Conservation (phyloP, 2,113 vertebrate genomes). For the Empidonax traillii region DNA sequence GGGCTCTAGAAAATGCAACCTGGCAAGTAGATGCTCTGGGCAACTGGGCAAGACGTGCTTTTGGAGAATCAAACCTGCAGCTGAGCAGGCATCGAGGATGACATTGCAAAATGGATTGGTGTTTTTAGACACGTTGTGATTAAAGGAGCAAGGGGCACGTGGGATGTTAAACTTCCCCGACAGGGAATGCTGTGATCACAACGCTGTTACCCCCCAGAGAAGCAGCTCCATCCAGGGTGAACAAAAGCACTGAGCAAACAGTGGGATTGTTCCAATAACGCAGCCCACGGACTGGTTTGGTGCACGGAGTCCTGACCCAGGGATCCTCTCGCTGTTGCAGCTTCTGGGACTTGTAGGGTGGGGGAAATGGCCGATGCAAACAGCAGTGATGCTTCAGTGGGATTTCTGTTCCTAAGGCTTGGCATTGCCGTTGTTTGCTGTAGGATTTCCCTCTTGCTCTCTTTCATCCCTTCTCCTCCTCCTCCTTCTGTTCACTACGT, state of each 20-base stretch:
- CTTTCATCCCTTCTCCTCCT: not conserved
- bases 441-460: not conserved
- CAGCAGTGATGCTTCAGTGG: not conserved
- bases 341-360: not conserved
- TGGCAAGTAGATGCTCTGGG: not conserved
- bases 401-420: not conserved
- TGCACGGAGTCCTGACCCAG: not conserved
- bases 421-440: not conserved
- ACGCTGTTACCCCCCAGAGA: rapidly evolving
- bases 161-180: not conserved
- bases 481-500: not conserved
- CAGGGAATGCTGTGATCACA: not conserved
- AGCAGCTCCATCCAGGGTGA: not conserved
- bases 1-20: not conserved
- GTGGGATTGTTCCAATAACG: not conserved
- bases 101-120: not conserved
- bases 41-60: not conserved
- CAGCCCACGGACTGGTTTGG: not conserved
- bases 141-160: not conserved
- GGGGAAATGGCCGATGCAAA: not conserved
- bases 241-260: not conserved
- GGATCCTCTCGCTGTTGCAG: not conserved
- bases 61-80: not conserved
- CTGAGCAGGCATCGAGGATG: not conserved
- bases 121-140: not conserved